phyloP scores from a whole-genome alignment of 1,140 invertebrate species.

The Dreissena polymorpha region DNA sequence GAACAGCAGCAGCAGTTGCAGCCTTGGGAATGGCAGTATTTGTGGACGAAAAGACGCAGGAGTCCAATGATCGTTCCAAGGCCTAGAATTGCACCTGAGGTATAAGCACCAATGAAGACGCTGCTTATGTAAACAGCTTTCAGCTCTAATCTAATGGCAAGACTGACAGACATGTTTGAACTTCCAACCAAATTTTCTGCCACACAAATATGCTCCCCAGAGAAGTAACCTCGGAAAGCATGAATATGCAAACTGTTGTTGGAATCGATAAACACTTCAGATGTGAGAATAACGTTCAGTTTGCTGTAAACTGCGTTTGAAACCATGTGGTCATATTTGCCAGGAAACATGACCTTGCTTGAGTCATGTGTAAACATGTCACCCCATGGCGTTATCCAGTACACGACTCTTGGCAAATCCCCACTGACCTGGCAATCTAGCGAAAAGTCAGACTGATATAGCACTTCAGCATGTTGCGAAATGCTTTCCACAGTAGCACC shows the following conservation, averaged over 20 bases:
- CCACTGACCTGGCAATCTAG: slow-evolving; percentile 63
- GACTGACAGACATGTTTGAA: slow-evolving; percentile 48
- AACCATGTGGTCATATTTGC: slow-evolving; percentile 22
- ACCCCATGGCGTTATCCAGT: slow-evolving; percentile 74
- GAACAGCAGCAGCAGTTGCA: slow-evolving; percentile 51
- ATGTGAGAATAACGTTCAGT: slow-evolving; percentile 36
- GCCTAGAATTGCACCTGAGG: slow-evolving; percentile 54
- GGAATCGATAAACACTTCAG: slow-evolving; percentile 35
- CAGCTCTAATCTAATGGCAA: slow-evolving; percentile 52
- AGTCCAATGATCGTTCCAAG: slow-evolving; percentile 66
- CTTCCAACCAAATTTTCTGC: slow-evolving; percentile 66
- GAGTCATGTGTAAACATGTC: slow-evolving; percentile 58
- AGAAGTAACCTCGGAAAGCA: slow-evolving; percentile 65
- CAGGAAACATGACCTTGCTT: slow-evolving; percentile 34
- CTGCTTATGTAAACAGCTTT: slow-evolving; percentile 50
- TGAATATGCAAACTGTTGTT: slow-evolving; percentile 62
- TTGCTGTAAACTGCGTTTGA: slow-evolving; percentile 46
- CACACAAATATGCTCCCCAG: slow-evolving; percentile 69
- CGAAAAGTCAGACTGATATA: slow-evolving; percentile 41
- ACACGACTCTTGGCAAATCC: slow-evolving; percentile 58
- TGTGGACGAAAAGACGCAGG: slow-evolving; percentile 55
- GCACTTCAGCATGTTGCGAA: slow-evolving; percentile 34
- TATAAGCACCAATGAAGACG: slow-evolving; percentile 60
- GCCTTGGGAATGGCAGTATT: slow-evolving; percentile 53
- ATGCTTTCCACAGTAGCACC: slow-evolving; percentile 51